phyloP scores from a whole-genome alignment of 2,888 invertebrate species.

The Pollenia labialis region DNA sequence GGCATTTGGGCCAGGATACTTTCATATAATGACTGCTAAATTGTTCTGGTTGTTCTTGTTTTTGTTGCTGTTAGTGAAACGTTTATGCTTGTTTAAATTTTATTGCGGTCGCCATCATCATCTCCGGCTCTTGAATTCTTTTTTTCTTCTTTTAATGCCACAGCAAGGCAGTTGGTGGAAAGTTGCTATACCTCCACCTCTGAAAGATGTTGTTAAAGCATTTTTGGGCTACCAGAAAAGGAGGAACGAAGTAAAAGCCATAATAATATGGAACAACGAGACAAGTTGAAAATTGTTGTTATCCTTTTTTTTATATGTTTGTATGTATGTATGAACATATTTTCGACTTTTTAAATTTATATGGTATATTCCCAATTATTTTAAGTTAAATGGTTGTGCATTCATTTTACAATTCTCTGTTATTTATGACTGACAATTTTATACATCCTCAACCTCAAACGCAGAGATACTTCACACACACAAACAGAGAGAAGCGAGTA shows the following conservation, averaged over 20 bases:
- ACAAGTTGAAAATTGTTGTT: slow-evolving; percentile 44
- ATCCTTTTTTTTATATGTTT: slow-evolving; percentile 14
- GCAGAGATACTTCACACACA: neutral
- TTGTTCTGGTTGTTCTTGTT: slow-evolving; percentile 50
- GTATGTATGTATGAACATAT: neutral
- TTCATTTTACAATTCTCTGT: slow-evolving; percentile 71
- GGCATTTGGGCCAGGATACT: slow-evolving; percentile 70
- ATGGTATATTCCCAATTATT: slow-evolving; percentile 61
- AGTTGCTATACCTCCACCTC: too few species aligned
- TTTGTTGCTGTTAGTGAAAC: slow-evolving; percentile 58
- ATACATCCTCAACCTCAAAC: slow-evolving; percentile 43
- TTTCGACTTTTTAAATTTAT: slow-evolving; percentile 21
- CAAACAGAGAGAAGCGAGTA: neutral
- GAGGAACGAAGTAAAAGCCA: neutral
- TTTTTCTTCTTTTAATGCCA: neutral
- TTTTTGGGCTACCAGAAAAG: slow-evolving; percentile 9
- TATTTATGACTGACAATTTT: slow-evolving; percentile 74
- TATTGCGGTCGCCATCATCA: slow-evolving; percentile 73
- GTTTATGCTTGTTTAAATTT: slow-evolving; percentile 72
- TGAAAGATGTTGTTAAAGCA: neutral
- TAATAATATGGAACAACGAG: slow-evolving; percentile 31
- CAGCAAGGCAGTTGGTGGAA: neutral
- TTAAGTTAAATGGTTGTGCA: slow-evolving; percentile 71
- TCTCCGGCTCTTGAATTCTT: slow-evolving; percentile 58
- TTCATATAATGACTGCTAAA: slow-evolving; percentile 63